phyloP scores from a whole-genome alignment of 30 jellyfish, hydroid and myxozoan species.

The Pseudorhiza aurosa region DNA sequence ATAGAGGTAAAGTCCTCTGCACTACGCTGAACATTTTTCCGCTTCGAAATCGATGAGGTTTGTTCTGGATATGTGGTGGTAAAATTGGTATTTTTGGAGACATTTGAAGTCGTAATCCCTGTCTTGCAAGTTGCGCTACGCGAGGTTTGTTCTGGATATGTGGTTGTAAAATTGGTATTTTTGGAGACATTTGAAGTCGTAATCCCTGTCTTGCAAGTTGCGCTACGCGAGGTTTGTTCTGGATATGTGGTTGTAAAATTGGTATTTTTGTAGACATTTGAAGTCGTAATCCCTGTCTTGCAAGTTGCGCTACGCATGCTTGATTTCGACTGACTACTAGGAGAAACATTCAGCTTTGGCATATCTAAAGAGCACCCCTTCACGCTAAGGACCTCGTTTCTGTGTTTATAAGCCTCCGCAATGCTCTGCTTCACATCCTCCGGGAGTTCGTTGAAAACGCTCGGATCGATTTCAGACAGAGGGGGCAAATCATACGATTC shows the following conservation, averaged over 20 bases:
- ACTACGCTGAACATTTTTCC: too few relatives aligned
- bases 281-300: too few relatives aligned
- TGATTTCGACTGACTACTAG: background rate
- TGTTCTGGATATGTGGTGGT: too few relatives aligned
- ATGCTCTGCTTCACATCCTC: conserved; percentile 59
- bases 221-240: too few relatives aligned
- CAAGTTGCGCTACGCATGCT: too few relatives aligned
- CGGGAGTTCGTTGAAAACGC: conserved; percentile 72
- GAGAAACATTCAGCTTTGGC: background rate
- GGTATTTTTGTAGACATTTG: background rate
- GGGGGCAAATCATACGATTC: conserved; percentile 58
- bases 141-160: too few relatives aligned
- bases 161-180: too few relatives aligned
- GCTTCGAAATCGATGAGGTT: too few relatives aligned
- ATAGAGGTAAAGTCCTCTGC: background rate
- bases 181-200: background rate
- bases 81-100: background rate
- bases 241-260: too few relatives aligned
- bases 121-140: too few relatives aligned
- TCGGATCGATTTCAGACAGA: conserved; percentile 74
- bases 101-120: background rate
- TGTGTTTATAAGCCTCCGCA: conserved; percentile 22
- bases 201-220: too few relatives aligned
- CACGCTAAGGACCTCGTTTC: conserved; percentile 25
- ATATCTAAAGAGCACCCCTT: background rate